Evolutionary conservation across 2,888 invertebrate species (phyloP), one percentile per base, ranked within the genome.

Genomic region (Lepidochrysops patricia): DNA sequence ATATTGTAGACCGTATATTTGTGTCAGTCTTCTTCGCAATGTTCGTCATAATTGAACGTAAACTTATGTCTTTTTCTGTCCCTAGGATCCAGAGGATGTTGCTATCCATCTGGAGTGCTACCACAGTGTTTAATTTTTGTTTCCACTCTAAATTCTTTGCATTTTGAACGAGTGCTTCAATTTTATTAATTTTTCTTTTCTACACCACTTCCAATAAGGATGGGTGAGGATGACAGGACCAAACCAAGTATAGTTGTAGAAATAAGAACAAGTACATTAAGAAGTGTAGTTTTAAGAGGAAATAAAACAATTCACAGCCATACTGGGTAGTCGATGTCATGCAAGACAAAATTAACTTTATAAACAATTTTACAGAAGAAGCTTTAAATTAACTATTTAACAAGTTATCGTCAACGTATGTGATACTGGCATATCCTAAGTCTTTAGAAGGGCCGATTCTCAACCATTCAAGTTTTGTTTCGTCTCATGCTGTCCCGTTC

Each of bases 61-160:
- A 77, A 82, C 64, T 68, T 77, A 74, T 80, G 74, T 67, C 43
- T 74, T 68, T 85, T 84, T 85, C 77, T 86, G 82, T 80, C 78
- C 73, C 59, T 80, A 84, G 83, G 84, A 67, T 57, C 73, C 74
- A 74, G 75, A 76, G 68, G 75, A 72, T 65, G 70, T 70, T 62
- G 65, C 66, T 64, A 29, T 54, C 13, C 69, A 68, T 48, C 32
- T 48, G 60, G 58, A 57, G 60, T 59, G 60, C 66, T 50, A 62
- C 70, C 60, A 65, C 52, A 54, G 32, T 54, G 54, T 61, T 34
- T 57, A 57, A 57, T 61, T 59, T 60, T 61, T 59, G 59, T 43
- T 54, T 48, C 23, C 26, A n/a, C 19, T 12, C 19, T 57, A 50
- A 37, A 34, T 43, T 56, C 56, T 37, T 60, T 60, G 23, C 43